Evolutionary conservation across 2,113 vertebrate genomes (phyloP).

Genomic region (Pangasianodon hypophthalmus): DNA sequence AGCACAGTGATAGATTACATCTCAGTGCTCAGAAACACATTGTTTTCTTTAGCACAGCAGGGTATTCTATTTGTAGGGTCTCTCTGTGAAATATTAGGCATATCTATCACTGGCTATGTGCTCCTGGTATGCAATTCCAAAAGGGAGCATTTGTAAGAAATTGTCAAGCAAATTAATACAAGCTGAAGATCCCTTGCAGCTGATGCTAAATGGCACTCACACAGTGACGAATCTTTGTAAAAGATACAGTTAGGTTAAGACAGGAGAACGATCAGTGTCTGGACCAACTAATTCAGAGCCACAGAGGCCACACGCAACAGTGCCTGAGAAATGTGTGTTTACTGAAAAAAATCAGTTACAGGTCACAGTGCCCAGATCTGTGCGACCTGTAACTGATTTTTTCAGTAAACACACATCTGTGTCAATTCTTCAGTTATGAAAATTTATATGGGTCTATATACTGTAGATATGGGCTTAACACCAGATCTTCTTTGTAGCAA

Average conservation of each 20-base stretch:
- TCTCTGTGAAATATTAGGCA: slow-evolving; percentile 92
- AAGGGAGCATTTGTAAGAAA: slow-evolving; percentile 60
- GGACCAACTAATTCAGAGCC: slow-evolving; percentile 28
- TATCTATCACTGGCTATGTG: slow-evolving; percentile 85
- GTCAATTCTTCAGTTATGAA: slow-evolving; percentile 21
- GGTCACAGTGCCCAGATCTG: slow-evolving; percentile 34
- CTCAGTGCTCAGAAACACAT: slow-evolving; percentile 96
- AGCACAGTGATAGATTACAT: slow-evolving; percentile 94
- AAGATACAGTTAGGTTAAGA: background rate
- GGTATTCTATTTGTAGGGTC: slow-evolving; percentile 97
- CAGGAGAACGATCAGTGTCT: slow-evolving; percentile 29
- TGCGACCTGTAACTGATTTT: too few relatives aligned
- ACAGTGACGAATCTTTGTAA: slow-evolving; percentile 7
- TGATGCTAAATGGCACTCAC: slow-evolving; percentile 37
- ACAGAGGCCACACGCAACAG: slow-evolving; percentile 47
- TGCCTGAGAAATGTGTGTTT: slow-evolving; percentile 41
- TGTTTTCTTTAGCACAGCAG: slow-evolving; percentile 99
- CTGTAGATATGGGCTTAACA: background rate
- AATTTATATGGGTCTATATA: background rate
- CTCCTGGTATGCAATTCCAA: slow-evolving; percentile 75
- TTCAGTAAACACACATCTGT: too few relatives aligned
- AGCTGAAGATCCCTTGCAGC: slow-evolving; percentile 39
- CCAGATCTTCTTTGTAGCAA: background rate
- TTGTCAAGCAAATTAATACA: slow-evolving; percentile 49
- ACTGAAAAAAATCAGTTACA: slow-evolving; percentile 41